Percentiles rank a stretch among this genome's conserved stretches.
Conservation (phyloP, 2,113 vertebrate genomes). For the Microcebus tavaratra region DNA sequence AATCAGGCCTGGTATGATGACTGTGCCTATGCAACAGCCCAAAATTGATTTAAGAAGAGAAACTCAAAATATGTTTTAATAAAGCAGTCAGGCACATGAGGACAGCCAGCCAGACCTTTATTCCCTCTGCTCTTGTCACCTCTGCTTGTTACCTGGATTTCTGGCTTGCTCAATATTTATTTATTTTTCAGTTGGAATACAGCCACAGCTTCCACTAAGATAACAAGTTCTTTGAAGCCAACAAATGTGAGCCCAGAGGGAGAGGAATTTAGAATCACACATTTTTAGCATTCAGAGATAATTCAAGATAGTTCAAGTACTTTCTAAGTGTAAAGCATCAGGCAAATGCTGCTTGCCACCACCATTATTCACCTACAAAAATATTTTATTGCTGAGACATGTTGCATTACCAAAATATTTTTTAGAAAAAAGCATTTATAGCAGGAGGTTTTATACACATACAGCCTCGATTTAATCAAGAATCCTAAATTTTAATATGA, state of each 20-base stretch:
- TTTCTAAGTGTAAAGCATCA: conserved; percentile 40
- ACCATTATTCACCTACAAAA: conserved; percentile 55
- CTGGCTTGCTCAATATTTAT: neutral
- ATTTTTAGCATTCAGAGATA: conserved; percentile 78
- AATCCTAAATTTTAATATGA: conserved; percentile 16
- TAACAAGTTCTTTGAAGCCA: conserved; percentile 51
- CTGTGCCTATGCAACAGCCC: neutral
- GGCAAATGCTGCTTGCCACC: conserved; percentile 8
- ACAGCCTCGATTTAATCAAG: neutral
- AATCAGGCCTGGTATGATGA: neutral
- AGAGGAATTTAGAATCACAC: conserved; percentile 66
- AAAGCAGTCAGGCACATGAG: neutral
- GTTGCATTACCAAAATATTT: conserved; percentile 43
- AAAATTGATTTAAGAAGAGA: conserved; percentile 17
- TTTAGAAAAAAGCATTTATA: conserved; percentile 36
- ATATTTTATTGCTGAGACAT: conserved; percentile 42
- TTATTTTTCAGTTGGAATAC: conserved; percentile 22
- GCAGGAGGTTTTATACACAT: neutral
- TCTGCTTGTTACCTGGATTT: conserved; percentile 28
- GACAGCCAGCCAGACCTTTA: neutral
- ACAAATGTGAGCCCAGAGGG: neutral
- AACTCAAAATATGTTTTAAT: neutral
- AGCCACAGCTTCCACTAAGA: conserved; percentile 25
- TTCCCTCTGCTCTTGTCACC: neutral
- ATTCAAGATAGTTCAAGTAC: conserved; percentile 66